phyloP scores from a whole-genome alignment of 2,888 invertebrate genomes.

The Drosophila kambysellisi region DNA sequence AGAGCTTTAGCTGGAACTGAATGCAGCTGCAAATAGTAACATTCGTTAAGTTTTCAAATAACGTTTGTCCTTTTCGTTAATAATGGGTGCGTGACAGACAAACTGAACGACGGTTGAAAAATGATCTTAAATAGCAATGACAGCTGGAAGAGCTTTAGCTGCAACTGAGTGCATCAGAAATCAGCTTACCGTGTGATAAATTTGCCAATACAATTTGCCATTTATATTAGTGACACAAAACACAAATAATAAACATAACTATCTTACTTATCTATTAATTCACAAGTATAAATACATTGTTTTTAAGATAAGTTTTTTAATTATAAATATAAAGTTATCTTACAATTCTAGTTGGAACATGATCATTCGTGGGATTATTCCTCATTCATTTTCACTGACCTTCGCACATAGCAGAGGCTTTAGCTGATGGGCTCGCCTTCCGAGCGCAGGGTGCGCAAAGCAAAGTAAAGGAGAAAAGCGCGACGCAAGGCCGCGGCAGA shows the following conservation, averaged over 20 bases:
- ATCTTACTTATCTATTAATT: background rate
- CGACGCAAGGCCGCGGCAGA: conserved; percentile 61
- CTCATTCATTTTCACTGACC: conserved; percentile 14
- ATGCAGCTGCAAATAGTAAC: background rate
- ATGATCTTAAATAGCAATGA: background rate
- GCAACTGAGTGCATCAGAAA: background rate
- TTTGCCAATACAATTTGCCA: background rate
- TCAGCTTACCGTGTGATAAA: background rate
- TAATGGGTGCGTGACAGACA: background rate
- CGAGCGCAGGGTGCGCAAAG: conserved; percentile 31
- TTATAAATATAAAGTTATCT: background rate
- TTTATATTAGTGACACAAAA: background rate
- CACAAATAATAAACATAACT: background rate
- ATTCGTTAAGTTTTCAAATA: background rate
- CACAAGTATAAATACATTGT: background rate
- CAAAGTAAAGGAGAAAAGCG: conserved; percentile 64
- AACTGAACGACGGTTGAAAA: background rate
- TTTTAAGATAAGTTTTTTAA: background rate
- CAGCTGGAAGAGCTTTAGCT: background rate
- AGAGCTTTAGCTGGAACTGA: background rate
- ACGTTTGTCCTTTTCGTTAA: background rate
- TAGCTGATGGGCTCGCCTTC: conserved; percentile 42
- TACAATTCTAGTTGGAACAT: background rate
- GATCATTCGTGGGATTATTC: background rate
- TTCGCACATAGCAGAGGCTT: conserved; percentile 1